Conservation (phyloP, 2,113 vertebrate species). For the Phalacrocorax brasilianus region DNA sequence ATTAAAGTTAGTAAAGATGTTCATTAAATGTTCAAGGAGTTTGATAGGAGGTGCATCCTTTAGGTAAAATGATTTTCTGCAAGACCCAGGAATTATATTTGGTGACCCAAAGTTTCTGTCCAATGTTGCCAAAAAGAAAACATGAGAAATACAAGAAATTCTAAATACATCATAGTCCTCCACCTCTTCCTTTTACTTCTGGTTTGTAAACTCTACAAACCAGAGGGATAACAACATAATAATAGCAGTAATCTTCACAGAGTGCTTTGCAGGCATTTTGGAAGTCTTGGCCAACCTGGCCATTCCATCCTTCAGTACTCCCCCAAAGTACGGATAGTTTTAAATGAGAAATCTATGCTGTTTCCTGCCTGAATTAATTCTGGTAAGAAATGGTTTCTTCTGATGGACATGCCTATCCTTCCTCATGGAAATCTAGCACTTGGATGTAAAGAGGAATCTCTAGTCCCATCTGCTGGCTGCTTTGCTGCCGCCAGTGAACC, state of each 20-base stretch:
- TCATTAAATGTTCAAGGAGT: constrained; percentile 5
- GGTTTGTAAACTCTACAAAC: background rate
- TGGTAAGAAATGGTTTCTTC: background rate
- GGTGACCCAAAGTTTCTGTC: background rate
- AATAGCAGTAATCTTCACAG: background rate
- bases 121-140: background rate
- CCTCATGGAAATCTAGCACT: background rate
- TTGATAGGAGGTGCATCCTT: background rate
- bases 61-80: background rate
- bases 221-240: background rate
- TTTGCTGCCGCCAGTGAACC: background rate
- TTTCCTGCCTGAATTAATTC: background rate
- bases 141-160: background rate
- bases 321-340: background rate
- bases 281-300: background rate
- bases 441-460: background rate
- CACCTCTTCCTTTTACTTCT: background rate
- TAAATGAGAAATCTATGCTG: background rate
- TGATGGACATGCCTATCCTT: background rate
- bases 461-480: background rate
- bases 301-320: background rate
- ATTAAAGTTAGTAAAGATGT: constrained; percentile 25
- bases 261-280: background rate
- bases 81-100: background rate
- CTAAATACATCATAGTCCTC: background rate